Conservation (phyloP, 2,888 invertebrate genomes). For the Phania funesta region DNA sequence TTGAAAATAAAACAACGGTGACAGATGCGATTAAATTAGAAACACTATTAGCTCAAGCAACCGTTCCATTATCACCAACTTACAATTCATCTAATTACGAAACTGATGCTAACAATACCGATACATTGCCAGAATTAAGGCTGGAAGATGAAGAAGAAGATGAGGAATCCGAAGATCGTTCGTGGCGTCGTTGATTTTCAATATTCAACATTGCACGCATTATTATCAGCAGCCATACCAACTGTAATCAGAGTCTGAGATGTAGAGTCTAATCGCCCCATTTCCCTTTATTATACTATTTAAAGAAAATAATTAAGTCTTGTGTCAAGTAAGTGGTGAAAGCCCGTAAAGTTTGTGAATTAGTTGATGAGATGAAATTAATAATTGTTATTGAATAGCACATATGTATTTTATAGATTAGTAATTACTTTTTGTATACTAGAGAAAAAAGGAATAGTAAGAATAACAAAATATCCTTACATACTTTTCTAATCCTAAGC, state of each 20-base stretch:
- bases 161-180: constrained; percentile 91
- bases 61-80: constrained; percentile 35
- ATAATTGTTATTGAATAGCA: constrained; percentile 66
- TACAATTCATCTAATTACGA: constrained; percentile 70
- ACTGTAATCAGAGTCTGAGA: constrained; percentile 67
- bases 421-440: constrained; percentile 63
- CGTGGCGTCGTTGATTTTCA: constrained; percentile 91
- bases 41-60: constrained; percentile 35
- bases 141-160: constrained; percentile 93
- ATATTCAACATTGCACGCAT: constrained; percentile 52
- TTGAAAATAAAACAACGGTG: constrained; percentile 71
- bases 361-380: constrained; percentile 36
- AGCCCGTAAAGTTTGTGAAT: constrained; percentile 38
- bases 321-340: constrained; percentile 11
- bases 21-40: constrained; percentile 67
- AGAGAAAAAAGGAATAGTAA: constrained; percentile 44
- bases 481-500: constrained; percentile 53
- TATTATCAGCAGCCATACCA: constrained; percentile 60
- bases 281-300: constrained; percentile 20
- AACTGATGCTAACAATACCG: constrained; percentile 75
- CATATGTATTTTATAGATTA: constrained; percentile 61
- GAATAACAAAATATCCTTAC: constrained; percentile 42
- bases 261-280: constrained; percentile 64
- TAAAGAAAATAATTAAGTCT: constrained; percentile 3
- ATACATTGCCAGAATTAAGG: constrained; percentile 84